A percentile compares a stretch with the other conserved stretches of the same genome.
These are phyloP conservation scores for Pristis pectinata DNA, from an alignment of 2,797 vertebrate species.

Conservation along the genomic window DNA sequence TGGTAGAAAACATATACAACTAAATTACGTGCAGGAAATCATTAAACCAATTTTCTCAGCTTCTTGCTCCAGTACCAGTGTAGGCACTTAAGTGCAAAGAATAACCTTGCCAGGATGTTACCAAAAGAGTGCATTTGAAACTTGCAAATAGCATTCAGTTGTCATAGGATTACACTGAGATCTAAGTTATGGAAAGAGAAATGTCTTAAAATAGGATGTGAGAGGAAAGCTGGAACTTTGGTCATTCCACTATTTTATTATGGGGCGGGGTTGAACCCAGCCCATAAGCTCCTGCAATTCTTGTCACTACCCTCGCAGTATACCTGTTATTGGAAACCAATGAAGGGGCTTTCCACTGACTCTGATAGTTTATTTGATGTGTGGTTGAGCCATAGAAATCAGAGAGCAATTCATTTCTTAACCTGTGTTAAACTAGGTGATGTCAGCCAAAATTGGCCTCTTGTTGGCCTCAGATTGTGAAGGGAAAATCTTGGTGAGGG, in stretches of 20 bases:
- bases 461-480: not conserved
- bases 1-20: not conserved
- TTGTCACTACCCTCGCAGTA: not conserved
- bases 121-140: not conserved
- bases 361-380: not conserved
- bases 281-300: not conserved
- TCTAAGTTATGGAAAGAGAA: not conserved
- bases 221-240: not conserved
- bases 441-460: not conserved
- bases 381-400: not conserved
- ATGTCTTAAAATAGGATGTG: not conserved
- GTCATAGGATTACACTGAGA: not conserved
- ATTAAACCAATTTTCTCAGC: not conserved
- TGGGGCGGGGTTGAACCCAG: no score
- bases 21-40: not conserved
- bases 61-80: not conserved
- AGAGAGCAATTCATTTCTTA: not conserved
- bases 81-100: not conserved
- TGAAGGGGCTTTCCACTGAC: not conserved
- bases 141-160: not conserved
- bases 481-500: not conserved
- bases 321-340: not conserved
- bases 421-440: not conserved
- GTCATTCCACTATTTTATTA: not conserved
- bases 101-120: not conserved